A percentile compares a stretch with the other conserved stretches of the same genome.
phyloP scores from a whole-genome alignment of 2,113 vertebrate genomes.

The Sapayoa aenigma region DNA sequence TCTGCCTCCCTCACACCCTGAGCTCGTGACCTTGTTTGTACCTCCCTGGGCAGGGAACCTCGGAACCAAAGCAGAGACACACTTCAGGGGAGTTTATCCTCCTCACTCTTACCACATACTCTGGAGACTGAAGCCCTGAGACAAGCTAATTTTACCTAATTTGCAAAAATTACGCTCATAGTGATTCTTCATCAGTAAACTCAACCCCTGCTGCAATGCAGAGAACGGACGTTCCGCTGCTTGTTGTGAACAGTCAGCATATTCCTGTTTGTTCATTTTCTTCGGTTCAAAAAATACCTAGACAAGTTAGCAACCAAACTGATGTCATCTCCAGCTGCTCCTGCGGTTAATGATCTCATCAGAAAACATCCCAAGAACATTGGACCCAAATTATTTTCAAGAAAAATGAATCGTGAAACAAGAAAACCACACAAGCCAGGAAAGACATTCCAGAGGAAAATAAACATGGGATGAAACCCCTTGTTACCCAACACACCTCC shows the following conservation, averaged over 20 bases:
- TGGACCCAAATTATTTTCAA: neutral
- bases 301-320: neutral
- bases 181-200: neutral
- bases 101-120: neutral
- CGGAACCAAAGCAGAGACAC: neutral
- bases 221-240: neutral
- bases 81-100: neutral
- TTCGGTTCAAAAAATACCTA: neutral
- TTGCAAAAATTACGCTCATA: neutral
- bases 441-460: neutral
- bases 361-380: neutral
- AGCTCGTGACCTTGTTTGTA: neutral
- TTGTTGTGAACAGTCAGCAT: conserved; percentile 19
- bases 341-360: neutral
- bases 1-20: neutral
- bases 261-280: conserved; percentile 24
- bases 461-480: neutral
- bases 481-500: neutral
- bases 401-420: neutral
- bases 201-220: conserved; percentile 20
- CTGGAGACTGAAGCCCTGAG: neutral
- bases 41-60: neutral
- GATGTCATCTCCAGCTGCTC: neutral
- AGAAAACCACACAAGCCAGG: neutral
- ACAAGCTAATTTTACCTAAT: neutral